Conservation (phyloP, 2,113 vertebrate species). For the Phyllopteryx taeniolatus region DNA sequence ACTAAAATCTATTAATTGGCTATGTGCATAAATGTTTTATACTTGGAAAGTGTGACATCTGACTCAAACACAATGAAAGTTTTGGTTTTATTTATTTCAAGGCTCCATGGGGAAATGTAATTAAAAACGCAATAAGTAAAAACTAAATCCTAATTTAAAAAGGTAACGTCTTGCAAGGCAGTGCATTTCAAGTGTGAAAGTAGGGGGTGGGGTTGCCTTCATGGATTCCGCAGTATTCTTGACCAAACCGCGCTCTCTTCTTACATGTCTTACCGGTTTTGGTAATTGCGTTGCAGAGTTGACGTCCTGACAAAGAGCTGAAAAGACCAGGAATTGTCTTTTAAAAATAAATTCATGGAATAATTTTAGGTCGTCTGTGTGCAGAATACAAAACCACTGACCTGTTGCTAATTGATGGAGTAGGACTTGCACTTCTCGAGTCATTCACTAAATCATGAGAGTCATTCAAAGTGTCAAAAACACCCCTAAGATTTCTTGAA, state of each 20-base stretch:
- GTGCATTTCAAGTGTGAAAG: conserved; percentile 1
- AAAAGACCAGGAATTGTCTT: background rate
- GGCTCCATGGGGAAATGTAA: background rate
- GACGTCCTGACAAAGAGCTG: conserved; percentile 64
- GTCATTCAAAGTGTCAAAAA: conserved; percentile 44
- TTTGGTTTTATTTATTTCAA: background rate
- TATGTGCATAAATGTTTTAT: background rate
- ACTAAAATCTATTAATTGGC: background rate
- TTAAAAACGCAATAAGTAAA: background rate
- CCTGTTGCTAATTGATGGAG: conserved; percentile 61
- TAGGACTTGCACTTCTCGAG: conserved; percentile 43
- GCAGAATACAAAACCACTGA: conserved; percentile 31
- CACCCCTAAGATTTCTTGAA: conserved; percentile 42
- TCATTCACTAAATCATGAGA: conserved; percentile 27
- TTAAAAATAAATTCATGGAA: background rate
- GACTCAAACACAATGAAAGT: background rate
- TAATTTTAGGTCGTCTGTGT: background rate
- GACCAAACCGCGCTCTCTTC: conserved; percentile 68
- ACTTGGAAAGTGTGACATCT: background rate
- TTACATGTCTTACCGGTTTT: conserved; percentile 70
- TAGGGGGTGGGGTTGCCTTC: conserved; percentile 34
- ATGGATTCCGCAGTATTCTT: conserved; percentile 78
- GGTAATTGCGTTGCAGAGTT: conserved; percentile 72
- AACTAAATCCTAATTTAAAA: background rate
- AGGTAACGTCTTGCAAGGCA: background rate